Conservation (phyloP, 2,888 invertebrate species). For the Mythimna lalbum region DNA sequence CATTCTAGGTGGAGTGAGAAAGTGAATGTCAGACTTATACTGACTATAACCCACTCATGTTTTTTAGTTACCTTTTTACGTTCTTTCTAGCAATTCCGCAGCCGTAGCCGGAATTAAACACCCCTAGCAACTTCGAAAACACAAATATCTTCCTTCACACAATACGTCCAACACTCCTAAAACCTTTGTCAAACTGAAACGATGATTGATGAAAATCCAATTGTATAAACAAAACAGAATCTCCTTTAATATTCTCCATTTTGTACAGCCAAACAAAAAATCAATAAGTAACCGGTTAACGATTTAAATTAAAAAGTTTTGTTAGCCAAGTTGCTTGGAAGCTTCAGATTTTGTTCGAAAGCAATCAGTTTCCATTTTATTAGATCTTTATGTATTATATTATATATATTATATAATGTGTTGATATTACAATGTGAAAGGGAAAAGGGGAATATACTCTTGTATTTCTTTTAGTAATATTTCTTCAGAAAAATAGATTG, state of each 20-base stretch:
- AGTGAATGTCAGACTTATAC: too few relatives aligned
- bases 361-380: conserved; percentile 51
- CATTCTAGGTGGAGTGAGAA: too few relatives aligned
- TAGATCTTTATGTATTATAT: conserved; percentile 35
- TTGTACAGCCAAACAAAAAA: conserved; percentile 57
- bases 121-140: neutral
- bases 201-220: conserved; percentile 45
- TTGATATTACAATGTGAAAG: conserved; percentile 23
- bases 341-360: conserved; percentile 48
- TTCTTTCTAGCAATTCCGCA: neutral
- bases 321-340: conserved; percentile 47
- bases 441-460: conserved; percentile 16
- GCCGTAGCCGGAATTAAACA: neutral
- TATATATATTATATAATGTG: conserved; percentile 16
- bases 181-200: conserved; percentile 19
- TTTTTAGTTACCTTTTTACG: too few relatives aligned
- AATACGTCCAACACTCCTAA: neutral
- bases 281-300: conserved; percentile 56
- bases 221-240: conserved; percentile 44
- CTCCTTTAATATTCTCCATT: conserved; percentile 22
- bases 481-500: too few relatives aligned
- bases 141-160: neutral
- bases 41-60: too few relatives aligned
- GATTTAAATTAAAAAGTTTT: conserved; percentile 62
- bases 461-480: neutral